Percentiles rank a stretch among this genome's conserved stretches.
These are phyloP conservation scores for Pseudorectes ferrugineus DNA, from an alignment of 2,113 vertebrate species.

Conservation along the genomic window DNA sequence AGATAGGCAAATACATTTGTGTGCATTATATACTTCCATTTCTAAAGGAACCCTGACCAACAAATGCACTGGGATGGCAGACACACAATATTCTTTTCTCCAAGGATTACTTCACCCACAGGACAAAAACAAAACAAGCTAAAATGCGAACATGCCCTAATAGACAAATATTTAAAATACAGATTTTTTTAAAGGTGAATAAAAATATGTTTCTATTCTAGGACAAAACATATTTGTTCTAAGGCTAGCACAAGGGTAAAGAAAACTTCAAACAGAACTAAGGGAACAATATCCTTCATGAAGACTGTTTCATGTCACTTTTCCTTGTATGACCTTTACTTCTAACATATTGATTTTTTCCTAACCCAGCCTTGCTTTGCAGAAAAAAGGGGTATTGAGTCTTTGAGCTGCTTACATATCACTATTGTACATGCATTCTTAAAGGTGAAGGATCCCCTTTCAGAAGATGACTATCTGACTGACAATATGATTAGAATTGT, in stretches of 20 bases:
- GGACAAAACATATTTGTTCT: constrained; percentile 68
- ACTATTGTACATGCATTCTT: constrained; percentile 73
- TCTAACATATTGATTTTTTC: constrained; percentile 82
- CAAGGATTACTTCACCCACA: constrained; percentile 55
- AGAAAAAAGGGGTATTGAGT: constrained; percentile 79
- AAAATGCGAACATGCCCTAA: constrained; percentile 41
- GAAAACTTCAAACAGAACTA: constrained; percentile 76
- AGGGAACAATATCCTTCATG: constrained; percentile 78
- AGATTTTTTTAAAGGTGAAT: constrained; percentile 22
- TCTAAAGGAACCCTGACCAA: constrained; percentile 45
- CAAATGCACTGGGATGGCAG: constrained; percentile 44
- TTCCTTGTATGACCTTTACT: constrained; percentile 79
- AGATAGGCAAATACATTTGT: constrained; percentile 69
- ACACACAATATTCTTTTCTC: constrained; percentile 27
- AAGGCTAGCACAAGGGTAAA: constrained; percentile 69
- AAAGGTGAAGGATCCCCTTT: constrained; percentile 77
- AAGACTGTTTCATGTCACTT: constrained; percentile 81
- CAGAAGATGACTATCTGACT: constrained; percentile 71
- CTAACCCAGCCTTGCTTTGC: constrained; percentile 78
- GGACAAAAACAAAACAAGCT: constrained; percentile 63
- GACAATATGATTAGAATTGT: constrained; percentile 75
- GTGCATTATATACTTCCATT: constrained; percentile 65
- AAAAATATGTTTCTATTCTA: constrained; percentile 65
- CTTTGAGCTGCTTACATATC: constrained; percentile 80
- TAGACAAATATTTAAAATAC: constrained; percentile 79